Evolutionary conservation across 2,113 vertebrate species (phyloP).

Genomic region (Isurus oxyrinchus): DNA sequence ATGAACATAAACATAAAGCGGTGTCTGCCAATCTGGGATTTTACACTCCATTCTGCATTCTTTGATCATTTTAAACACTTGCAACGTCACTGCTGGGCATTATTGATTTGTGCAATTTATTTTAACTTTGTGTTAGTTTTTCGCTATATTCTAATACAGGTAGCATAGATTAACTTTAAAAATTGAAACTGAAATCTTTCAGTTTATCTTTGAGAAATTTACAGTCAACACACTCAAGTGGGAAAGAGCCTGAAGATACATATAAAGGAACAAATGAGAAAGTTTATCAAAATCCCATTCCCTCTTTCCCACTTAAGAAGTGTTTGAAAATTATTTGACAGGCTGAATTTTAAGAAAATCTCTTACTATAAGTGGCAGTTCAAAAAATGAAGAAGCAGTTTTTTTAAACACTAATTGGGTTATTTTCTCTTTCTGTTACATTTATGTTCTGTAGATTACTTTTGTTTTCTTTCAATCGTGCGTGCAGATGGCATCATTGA

Average conservation of each 20-base stretch:
- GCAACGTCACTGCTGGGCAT: neutral
- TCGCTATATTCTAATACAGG: neutral
- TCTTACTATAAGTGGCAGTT: neutral
- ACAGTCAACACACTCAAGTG: neutral
- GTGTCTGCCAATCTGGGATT: constrained; percentile 7
- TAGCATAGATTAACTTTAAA: neutral
- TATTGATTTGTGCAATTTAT: neutral
- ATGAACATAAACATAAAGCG: neutral
- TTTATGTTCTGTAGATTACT: neutral
- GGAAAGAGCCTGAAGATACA: neutral
- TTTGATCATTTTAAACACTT: constrained; percentile 28
- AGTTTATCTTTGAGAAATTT: neutral
- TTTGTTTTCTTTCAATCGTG: neutral
- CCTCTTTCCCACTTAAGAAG: neutral
- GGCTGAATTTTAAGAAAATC: neutral
- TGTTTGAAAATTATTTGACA: neutral
- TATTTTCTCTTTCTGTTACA: neutral
- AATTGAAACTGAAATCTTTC: neutral
- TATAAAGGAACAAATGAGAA: neutral
- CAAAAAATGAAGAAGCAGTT: neutral
- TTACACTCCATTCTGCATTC: constrained; percentile 26
- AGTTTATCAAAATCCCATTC: neutral
- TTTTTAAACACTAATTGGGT: neutral
- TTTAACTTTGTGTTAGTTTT: neutral
- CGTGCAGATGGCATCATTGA: neutral